phyloP scores from a whole-genome alignment of 2,888 invertebrate species.

The Trisateles emortualis region DNA sequence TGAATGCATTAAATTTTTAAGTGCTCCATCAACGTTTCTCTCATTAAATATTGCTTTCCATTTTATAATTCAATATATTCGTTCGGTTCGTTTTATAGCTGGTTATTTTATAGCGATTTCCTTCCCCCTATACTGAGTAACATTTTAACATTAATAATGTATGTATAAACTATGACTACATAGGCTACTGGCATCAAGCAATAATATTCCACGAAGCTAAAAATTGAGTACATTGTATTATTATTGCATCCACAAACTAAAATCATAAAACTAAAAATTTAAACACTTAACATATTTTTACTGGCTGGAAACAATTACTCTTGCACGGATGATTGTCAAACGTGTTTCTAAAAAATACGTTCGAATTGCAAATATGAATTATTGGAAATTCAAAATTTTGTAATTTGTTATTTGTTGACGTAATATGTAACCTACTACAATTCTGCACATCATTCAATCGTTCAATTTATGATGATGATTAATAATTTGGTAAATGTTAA shows the following conservation, averaged over 20 bases:
- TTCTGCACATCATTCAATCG: no score
- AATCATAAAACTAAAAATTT: slow-evolving; percentile 31
- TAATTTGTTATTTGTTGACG: no score
- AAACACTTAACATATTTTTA: slow-evolving; percentile 36
- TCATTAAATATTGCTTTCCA: slow-evolving; percentile 52
- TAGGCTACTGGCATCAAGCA: no score
- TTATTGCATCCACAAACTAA: not conserved
- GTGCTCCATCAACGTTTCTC: slow-evolving; percentile 45
- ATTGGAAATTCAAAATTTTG: not conserved
- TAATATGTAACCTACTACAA: no score
- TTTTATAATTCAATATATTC: slow-evolving; percentile 35
- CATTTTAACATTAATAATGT: not conserved
- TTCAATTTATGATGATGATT: no score
- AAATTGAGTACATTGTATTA: not conserved
- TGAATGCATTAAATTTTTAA: slow-evolving; percentile 60
- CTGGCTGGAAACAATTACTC: slow-evolving; percentile 36
- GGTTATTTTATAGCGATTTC: slow-evolving; percentile 4
- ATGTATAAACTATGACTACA: not conserved
- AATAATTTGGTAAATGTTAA: no score
- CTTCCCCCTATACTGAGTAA: slow-evolving; percentile 4
- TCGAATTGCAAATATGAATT: slow-evolving; percentile 16
- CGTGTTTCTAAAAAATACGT: slow-evolving; percentile 26
- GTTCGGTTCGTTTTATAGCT: slow-evolving; percentile 11
- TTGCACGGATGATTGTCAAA: slow-evolving; percentile 21
- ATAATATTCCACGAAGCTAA: no score